Evolutionary conservation across 30 jellyfish, hydroid and myxozoan genomes (phyloP).

Genomic region (Sanderia malayensis): DNA sequence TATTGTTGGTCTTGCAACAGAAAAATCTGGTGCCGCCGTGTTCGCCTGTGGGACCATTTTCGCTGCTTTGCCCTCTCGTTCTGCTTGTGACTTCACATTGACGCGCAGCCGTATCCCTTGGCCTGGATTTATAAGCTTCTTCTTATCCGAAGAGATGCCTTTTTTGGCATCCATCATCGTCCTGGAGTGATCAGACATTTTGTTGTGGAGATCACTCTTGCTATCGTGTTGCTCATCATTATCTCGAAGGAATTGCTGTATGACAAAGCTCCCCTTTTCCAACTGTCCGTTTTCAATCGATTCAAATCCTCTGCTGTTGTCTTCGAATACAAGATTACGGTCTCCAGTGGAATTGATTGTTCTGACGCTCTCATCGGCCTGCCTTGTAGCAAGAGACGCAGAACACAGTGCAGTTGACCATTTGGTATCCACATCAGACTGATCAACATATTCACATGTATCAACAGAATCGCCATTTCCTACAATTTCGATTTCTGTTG

Average conservation of each 20-base stretch:
- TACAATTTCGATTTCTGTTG: slow-evolving; percentile 11
- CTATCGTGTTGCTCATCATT: background rate
- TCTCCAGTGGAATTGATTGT: slow-evolving; percentile 51
- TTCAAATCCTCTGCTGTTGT: slow-evolving; percentile 51
- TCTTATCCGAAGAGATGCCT: slow-evolving; percentile 11
- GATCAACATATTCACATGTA: background rate
- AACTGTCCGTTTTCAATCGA: slow-evolving; percentile 37
- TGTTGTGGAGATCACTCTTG: background rate
- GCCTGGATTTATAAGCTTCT: slow-evolving; percentile 38
- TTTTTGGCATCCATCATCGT: slow-evolving; percentile 1
- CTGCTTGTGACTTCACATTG: slow-evolving; percentile 31
- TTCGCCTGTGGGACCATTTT: too few species aligned
- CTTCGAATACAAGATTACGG: slow-evolving; percentile 56
- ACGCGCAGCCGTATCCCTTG: slow-evolving; percentile 58
- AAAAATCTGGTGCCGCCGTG: background rate
- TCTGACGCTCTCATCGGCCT: slow-evolving; percentile 27
- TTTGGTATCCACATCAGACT: slow-evolving; percentile 5
- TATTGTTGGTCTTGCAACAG: slow-evolving; percentile 4
- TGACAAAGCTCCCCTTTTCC: slow-evolving; percentile 18
- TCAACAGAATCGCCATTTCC: slow-evolving; percentile 22
- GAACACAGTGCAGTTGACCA: slow-evolving; percentile 9
- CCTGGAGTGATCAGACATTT: background rate
- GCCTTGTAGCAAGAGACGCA: background rate
- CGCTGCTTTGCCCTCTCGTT: background rate
- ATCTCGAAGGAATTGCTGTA: slow-evolving; percentile 28